phyloP scores from a whole-genome alignment of 92 coral and sea anemone species.

The Isaurus tuberculatus region DNA sequence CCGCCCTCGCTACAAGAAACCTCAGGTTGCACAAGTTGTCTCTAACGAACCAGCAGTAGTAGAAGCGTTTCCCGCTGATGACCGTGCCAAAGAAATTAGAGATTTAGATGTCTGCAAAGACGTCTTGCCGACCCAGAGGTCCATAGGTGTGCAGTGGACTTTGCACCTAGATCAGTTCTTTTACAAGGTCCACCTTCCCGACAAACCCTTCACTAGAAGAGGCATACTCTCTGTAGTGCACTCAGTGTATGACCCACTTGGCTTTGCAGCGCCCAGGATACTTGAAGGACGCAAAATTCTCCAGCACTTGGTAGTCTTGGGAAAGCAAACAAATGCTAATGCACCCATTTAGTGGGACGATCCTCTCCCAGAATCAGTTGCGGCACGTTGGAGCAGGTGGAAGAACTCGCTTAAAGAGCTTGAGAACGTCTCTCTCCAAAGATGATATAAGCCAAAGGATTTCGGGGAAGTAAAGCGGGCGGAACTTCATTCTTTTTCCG shows the following conservation, averaged over 20 bases:
- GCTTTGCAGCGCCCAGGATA: constrained; percentile 47
- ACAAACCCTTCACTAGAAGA: constrained; percentile 54
- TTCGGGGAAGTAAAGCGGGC: constrained; percentile 18
- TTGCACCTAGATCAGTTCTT: background rate
- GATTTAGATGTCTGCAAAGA: background rate
- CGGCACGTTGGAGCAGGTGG: constrained; percentile 44
- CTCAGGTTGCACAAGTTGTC: constrained; percentile 28
- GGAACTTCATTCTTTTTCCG: constrained; percentile 56
- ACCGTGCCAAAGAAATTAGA: background rate
- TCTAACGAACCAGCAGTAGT: background rate
- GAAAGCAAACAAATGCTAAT: constrained; percentile 13
- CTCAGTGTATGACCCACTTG: constrained; percentile 54
- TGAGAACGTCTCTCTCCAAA: background rate
- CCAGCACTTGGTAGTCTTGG: constrained; percentile 33
- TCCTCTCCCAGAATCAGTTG: constrained; percentile 40
- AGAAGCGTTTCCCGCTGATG: background rate
- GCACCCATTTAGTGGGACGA: constrained; percentile 47
- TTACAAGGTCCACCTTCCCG: constrained; percentile 35
- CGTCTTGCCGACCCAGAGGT: background rate
- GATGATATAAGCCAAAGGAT: constrained; percentile 22
- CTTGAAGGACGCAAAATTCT: constrained; percentile 48
- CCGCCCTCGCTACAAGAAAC: background rate
- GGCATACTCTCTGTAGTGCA: constrained; percentile 54
- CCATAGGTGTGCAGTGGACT: background rate
- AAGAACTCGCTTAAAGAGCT: constrained; percentile 41